Percentiles rank a stretch among this genome's conserved stretches.
Conservation (phyloP, 2,797 vertebrate species). For the Chaetodon trifasciatus region DNA sequence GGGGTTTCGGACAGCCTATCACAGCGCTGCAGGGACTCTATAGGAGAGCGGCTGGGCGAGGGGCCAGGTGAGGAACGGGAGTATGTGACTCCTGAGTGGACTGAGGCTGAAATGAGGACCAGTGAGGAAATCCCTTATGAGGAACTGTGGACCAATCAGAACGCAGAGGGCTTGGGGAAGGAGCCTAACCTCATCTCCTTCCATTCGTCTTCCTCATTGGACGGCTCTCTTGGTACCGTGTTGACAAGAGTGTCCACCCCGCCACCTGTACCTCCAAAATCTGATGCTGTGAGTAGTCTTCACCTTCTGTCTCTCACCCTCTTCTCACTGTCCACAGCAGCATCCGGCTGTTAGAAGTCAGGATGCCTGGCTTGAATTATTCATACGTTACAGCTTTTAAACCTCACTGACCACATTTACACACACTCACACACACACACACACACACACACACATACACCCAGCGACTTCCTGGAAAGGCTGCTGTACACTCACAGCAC, state of each 20-base stretch:
- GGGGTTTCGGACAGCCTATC: slow-evolving; percentile 73
- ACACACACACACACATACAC: slow-evolving; percentile 42
- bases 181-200: slow-evolving; percentile 91
- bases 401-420: slow-evolving; percentile 69
- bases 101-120: slow-evolving; percentile 86
- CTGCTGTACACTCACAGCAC: slow-evolving; percentile 32
- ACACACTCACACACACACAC: slow-evolving; percentile 30
- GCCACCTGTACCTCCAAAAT: slow-evolving; percentile 96
- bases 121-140: slow-evolving; percentile 95
- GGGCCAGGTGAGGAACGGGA: slow-evolving; percentile 88
- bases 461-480: slow-evolving; percentile 69
- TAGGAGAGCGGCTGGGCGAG: slow-evolving; percentile 81
- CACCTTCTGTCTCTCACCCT: slow-evolving; percentile 20
- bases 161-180: slow-evolving; percentile 82
- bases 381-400: slow-evolving; percentile 84
- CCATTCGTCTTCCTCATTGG: slow-evolving; percentile 82
- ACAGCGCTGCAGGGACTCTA: slow-evolving; percentile 85
- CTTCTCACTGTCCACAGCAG: slow-evolving; percentile 43
- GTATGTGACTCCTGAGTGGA: slow-evolving; percentile 94
- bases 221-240: slow-evolving; percentile 82
- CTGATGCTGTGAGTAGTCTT: slow-evolving; percentile 93
- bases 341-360: slow-evolving; percentile 78
- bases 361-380: slow-evolving; percentile 82
- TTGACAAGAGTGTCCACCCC: slow-evolving; percentile 85
- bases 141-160: slow-evolving; percentile 95